Base-by-base conservation (phyloP, 30 jellyfish, hydroid and myxozoan genomes). In the Catostylus mosaicus region DNA sequence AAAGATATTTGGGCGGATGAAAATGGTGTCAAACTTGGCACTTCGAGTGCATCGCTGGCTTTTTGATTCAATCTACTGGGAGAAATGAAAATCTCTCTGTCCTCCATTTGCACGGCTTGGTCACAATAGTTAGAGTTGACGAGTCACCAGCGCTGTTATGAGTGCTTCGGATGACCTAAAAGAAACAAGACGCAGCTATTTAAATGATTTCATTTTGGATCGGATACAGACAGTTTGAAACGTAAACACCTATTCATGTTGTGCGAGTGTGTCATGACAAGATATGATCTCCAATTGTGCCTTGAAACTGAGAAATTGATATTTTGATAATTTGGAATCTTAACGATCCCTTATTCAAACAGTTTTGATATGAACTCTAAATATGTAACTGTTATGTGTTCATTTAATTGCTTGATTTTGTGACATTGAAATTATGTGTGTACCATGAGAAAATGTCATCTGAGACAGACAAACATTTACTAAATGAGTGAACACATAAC, bases 1-100 rank as follows among this genome's bases (percentile, higher is more conserved):
- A 91, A 64, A 16, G 94, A 30, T 5, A 91, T 48, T 36, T 90
- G 97, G 27, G 86, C 70, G 9, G 82, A 67, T 51, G 88, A 62
- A 34, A 69, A 78, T 29, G 96, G 96, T 65, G 71, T 75, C 88
- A 83, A 54, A 3, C 54, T 14, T 3, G 80, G 81, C 20, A 43
- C 75, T 0, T 63, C 89, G 46, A 27, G 35, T 3, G 63, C 62
- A 26, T 47, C 74, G 43, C 1, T 18, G 30, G 31, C 77, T 1
- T n/a, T 60, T 1, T 60, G 67, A 29, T 38, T 36, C 66, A 54
- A 19, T 18, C 47, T 54, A 27, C 67, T 32, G 45, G 65, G 65
- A 33, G 66, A 9, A 5, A 51, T 30, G 37, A 18, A 3, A 8
- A 30, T 45, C 45, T 76, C 88, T 24, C 43, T 70, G 78, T 32